A percentile compares a stretch with the other conserved stretches of the same genome.
Conservation (phyloP, 2,888 invertebrate genomes). For the Tridacna gigas region DNA sequence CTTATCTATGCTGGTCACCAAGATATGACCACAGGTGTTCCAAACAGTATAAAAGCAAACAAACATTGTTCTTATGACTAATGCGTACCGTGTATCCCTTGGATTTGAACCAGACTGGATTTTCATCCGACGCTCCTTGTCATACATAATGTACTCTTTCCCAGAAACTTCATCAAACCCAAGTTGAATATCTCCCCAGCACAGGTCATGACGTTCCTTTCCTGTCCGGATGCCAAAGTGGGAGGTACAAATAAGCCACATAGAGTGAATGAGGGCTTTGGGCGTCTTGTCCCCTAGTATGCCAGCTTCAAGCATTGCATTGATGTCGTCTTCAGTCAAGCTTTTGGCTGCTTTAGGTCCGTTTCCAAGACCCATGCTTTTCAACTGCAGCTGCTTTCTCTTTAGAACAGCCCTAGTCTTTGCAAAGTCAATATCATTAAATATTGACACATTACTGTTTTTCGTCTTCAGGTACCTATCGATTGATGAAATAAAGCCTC, state of each 20-base stretch:
- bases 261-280: slow-evolving; percentile 16
- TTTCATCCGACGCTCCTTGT: slow-evolving; percentile 1
- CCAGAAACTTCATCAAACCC: slow-evolving; percentile 5
- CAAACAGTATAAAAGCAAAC: no score
- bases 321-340: slow-evolving; percentile 1
- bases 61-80: no score
- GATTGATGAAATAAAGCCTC: slow-evolving; percentile 69
- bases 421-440: slow-evolving; percentile 65
- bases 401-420: slow-evolving; percentile 67
- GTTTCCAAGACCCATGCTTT: slow-evolving; percentile 68
- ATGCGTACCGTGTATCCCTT: slow-evolving; percentile 23
- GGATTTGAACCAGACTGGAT: slow-evolving; percentile 8
- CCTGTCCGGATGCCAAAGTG: slow-evolving; percentile 20
- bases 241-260: slow-evolving; percentile 16
- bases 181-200: slow-evolving; percentile 10
- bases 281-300: slow-evolving; percentile 13
- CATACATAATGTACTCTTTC: slow-evolving; percentile 2
- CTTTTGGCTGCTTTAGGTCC: slow-evolving; percentile 48
- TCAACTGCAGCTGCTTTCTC: slow-evolving; percentile 68
- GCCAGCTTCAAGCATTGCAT: background rate
- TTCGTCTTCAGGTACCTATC: slow-evolving; percentile 67
- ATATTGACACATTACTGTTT: slow-evolving; percentile 64
- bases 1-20: no score
- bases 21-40: no score
- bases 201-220: slow-evolving; percentile 7